phyloP scores from a whole-genome alignment of 1,140 invertebrate species.

The Dendrolimus kikuchii region DNA sequence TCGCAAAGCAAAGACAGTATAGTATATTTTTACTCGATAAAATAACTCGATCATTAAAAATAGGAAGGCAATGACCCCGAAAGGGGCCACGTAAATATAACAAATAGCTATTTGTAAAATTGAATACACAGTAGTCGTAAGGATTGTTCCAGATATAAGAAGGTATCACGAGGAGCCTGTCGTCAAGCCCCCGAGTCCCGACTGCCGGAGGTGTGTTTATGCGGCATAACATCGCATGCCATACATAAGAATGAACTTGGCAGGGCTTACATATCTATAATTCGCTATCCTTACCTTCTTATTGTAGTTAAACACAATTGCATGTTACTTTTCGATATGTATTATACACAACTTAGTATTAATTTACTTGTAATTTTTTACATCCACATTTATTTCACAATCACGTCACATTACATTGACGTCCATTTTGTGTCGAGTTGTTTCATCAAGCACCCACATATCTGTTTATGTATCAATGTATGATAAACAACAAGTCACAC shows the following conservation, averaged over 20 bases:
- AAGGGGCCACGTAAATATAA: conserved; percentile 36
- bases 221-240: too few species aligned
- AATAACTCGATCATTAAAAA: conserved; percentile 12
- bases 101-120: background rate
- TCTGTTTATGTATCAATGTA: conserved; percentile 2
- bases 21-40: conserved; percentile 3
- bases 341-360: background rate
- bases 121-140: background rate
- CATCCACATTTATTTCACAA: conserved; percentile 50
- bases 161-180: background rate
- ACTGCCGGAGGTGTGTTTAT: too few species aligned
- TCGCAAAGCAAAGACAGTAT: conserved; percentile 18
- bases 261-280: too few species aligned
- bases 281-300: too few species aligned
- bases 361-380: background rate
- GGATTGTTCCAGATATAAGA: background rate
- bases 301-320: background rate
- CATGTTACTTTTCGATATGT: background rate
- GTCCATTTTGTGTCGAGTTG: conserved; percentile 58
- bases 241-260: too few species aligned
- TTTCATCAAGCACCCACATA: conserved; percentile 16
- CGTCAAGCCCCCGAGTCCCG: too few species aligned
- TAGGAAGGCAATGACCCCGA: conserved; percentile 47
- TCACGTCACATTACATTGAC: conserved; percentile 61
- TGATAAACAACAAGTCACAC: conserved; percentile 17